A percentile compares a stretch with the other conserved stretches of the same genome.
Evolutionary conservation across 2,113 vertebrate genomes (phyloP).

Genomic region (Megaptera novaeangliae): DNA sequence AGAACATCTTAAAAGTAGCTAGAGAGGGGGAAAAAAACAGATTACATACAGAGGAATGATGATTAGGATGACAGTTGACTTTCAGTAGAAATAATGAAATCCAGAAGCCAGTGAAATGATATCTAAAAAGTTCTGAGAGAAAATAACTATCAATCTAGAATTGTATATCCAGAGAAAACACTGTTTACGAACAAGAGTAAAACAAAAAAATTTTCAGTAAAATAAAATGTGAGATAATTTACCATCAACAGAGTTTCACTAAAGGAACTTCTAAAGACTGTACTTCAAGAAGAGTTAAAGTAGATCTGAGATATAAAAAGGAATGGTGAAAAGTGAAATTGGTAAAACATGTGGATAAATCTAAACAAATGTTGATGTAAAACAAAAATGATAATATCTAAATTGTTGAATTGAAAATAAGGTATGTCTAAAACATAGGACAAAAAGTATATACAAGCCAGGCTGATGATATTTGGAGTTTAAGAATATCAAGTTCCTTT

Average conservation of each 20-base stretch:
- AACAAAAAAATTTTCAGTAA: constrained; percentile 7
- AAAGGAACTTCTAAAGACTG: neutral
- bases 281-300: neutral
- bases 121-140: neutral
- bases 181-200: neutral
- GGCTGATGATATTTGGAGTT: neutral
- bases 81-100: neutral
- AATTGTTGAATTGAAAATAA: neutral
- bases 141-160: neutral
- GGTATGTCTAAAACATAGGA: neutral
- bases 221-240: neutral
- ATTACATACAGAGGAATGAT: neutral
- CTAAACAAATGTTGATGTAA: neutral
- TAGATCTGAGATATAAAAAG: neutral
- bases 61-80: neutral
- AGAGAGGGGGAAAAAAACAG: neutral
- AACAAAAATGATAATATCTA: neutral
- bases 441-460: neutral
- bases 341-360: neutral
- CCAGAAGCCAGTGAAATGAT: neutral
- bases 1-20: neutral
- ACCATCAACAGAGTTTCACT: neutral
- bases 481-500: neutral
- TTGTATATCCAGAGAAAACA: neutral
- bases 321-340: neutral